Base-by-base conservation (phyloP, 2,113 vertebrate genomes). In the Aspiorhynchus laticeps region DNA sequence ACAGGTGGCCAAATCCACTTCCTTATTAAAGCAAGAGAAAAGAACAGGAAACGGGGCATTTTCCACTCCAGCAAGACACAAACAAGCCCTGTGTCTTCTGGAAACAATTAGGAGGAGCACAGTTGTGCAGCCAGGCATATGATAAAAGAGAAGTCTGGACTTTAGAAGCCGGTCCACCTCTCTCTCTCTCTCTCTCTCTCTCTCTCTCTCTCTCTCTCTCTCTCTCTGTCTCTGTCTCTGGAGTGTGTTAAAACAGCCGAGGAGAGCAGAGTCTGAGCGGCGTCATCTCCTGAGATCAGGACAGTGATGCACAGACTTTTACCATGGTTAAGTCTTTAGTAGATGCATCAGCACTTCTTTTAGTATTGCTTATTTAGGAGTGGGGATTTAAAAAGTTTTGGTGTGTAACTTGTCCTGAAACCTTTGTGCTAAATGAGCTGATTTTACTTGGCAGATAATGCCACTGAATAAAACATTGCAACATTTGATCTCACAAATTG, bases 21-120 rank as follows among this genome's bases (percentile, higher is more conserved):
- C 89, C 88, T 88, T 63, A 26, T 56, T 81, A 83, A 80, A 86
- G 79, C 69, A 85, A 31, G 87, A 86, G 63, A 90, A 84, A 74
- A 91, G 87, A 33, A 88, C 87, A 87, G 87, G 89, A 91, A 85
- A 90, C 88, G 82, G 61, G 84, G 8, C 83, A 89, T 88, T 85
- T 90, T 89, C 84, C 89, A 85, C 88, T 85, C 63, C 12, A 33
- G 69, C 67, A 86, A 83, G 76, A 87, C 90, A 85, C 89, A 90
- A 91, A 91, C 88, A 92, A 88, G 85, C 86, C 36, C 71, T 87
- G 75, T 48, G 75, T 89, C 84, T 73, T 80, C 87, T 89, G 83
- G 80, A 84, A 81, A 84, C 86, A 81, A 88, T 90, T 89, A 90
- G 33, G 36, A 56, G 76, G 36, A 90, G 80, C 38, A 67, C 85